Evolutionary conservation across 2,888 invertebrate genomes (phyloP).

Genomic region (Apamea sordens): DNA sequence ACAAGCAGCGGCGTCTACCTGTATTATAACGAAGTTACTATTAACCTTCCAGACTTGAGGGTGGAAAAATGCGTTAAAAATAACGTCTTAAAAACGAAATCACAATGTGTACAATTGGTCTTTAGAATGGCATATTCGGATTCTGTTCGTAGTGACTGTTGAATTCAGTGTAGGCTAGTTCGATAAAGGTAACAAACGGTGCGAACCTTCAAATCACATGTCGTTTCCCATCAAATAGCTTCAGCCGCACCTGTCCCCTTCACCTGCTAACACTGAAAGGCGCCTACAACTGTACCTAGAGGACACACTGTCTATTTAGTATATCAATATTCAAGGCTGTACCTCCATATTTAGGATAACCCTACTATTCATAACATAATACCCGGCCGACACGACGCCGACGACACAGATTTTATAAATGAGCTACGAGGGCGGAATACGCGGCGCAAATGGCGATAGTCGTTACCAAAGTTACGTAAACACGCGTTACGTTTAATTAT

Average conservation of each 20-base stretch:
- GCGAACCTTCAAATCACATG: conserved; percentile 36
- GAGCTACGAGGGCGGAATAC: conserved; percentile 67
- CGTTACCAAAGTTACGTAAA: conserved; percentile 64
- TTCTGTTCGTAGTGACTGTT: conserved; percentile 20
- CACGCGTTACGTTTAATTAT: conserved; percentile 69
- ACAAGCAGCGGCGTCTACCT: conserved; percentile 33
- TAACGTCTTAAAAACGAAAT: neutral
- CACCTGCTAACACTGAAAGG: neutral
- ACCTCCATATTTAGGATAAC: conserved; percentile 46
- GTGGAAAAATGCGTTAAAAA: conserved; percentile 23
- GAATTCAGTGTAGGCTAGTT: conserved; percentile 24
- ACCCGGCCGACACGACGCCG: conserved; percentile 51
- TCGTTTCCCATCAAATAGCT: conserved; percentile 34
- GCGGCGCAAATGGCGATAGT: conserved; percentile 63
- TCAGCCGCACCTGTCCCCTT: conserved; percentile 19
- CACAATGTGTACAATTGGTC: conserved; percentile 3
- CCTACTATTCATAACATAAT: conserved; percentile 59
- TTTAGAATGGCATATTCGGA: neutral
- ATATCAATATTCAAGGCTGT: conserved; percentile 65
- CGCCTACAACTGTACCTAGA: neutral
- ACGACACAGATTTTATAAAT: conserved; percentile 67
- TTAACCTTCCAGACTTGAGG: conserved; percentile 26
- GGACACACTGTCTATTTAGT: conserved; percentile 10
- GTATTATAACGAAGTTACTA: conserved; percentile 39
- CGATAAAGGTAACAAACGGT: conserved; percentile 18